Evolutionary conservation across 2,113 vertebrate species (phyloP).

Genomic region (Trogon melanurus): DNA sequence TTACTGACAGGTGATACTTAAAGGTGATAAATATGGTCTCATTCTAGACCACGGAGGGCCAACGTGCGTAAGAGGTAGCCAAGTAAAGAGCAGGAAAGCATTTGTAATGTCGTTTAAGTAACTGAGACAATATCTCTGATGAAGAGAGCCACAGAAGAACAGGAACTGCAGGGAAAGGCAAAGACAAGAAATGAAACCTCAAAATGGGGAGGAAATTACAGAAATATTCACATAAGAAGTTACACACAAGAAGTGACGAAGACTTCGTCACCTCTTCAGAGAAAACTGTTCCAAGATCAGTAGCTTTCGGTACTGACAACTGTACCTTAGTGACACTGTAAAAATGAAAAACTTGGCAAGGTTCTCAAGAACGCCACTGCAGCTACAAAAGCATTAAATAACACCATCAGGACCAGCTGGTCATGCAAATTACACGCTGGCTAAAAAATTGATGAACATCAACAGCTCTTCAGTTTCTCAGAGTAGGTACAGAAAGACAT

Average conservation of each 20-base stretch:
- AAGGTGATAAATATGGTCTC: neutral
- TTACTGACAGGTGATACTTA: neutral
- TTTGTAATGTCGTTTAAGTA: neutral
- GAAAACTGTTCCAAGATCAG: neutral
- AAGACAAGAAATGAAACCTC: neutral
- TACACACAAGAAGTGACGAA: neutral
- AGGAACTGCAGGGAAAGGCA: neutral
- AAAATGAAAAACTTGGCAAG: neutral
- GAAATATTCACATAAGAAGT: neutral
- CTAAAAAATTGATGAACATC: neutral
- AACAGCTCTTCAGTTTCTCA: neutral
- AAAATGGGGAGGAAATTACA: neutral
- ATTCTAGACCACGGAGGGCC: neutral
- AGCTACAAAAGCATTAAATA: neutral
- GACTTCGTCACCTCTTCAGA: neutral
- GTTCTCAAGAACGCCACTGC: neutral
- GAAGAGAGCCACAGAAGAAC: neutral
- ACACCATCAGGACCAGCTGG: neutral
- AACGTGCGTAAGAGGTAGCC: neutral
- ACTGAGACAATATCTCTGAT: neutral
- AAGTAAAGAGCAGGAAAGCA: neutral
- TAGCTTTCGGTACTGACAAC: neutral
- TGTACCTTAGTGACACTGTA: neutral
- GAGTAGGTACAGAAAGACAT: neutral
- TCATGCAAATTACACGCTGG: neutral